A percentile compares a stretch with the other conserved stretches of the same genome.
Conservation (phyloP, 2,888 invertebrate species). For the Mechanitis messenoides region DNA sequence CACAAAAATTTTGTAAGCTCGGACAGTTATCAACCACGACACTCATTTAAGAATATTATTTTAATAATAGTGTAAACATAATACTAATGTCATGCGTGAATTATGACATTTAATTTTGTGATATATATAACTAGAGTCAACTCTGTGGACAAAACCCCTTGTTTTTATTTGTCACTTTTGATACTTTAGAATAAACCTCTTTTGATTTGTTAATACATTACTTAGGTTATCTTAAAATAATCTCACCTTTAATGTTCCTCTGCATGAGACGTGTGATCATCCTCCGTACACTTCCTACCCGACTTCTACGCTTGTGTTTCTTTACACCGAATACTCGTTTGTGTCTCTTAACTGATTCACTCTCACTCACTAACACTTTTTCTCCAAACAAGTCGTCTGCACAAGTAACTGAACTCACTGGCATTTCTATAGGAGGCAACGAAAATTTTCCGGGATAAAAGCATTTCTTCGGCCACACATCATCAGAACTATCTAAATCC, state of each 20-base stretch:
- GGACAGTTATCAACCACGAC: slow-evolving; percentile 40
- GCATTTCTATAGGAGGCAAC: slow-evolving; percentile 44
- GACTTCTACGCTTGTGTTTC: slow-evolving; percentile 28
- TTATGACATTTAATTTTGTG: no score
- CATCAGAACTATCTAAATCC: slow-evolving; percentile 39
- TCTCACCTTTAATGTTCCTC: slow-evolving; percentile 48
- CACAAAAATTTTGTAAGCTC: slow-evolving; percentile 35
- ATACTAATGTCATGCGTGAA: no score
- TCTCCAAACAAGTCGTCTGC: slow-evolving; percentile 21
- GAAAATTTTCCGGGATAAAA: slow-evolving; percentile 35
- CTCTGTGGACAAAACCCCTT: no score
- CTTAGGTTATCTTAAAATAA: not conserved
- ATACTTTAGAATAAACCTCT: no score
- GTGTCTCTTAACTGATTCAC: slow-evolving; percentile 26
- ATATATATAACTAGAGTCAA: no score
- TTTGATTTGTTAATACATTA: no score
- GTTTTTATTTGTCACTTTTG: no score
- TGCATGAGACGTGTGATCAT: slow-evolving; percentile 52
- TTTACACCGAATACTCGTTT: slow-evolving; percentile 28
- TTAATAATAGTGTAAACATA: not conserved
- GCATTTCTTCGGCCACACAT: slow-evolving; percentile 48
- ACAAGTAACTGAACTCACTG: slow-evolving; percentile 32
- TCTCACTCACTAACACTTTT: slow-evolving; percentile 30
- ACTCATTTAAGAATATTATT: slow-evolving; percentile 32
- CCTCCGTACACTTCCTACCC: slow-evolving; percentile 51